Evolutionary conservation across 2,113 vertebrate genomes (phyloP).

Genomic region (Equus przewalskii): DNA sequence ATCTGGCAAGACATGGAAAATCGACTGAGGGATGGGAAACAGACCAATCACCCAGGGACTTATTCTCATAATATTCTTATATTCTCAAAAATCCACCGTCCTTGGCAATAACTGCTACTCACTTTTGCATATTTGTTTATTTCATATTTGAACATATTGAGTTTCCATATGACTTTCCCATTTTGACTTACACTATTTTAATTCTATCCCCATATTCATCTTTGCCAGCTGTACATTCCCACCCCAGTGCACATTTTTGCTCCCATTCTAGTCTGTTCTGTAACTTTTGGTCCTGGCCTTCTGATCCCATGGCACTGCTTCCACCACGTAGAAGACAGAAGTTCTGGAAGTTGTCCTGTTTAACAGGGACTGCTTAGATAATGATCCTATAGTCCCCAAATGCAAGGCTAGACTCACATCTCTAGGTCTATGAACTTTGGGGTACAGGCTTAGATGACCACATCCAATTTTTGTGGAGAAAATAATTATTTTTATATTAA

Average conservation of each 20-base stretch:
- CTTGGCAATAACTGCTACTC: background rate
- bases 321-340: background rate
- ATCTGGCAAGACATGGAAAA: conserved; percentile 1
- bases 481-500: conserved; percentile 8
- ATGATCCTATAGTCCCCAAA: background rate
- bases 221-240: background rate
- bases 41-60: background rate
- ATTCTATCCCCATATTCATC: background rate
- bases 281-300: background rate
- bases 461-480: background rate
- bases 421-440: background rate
- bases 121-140: background rate
- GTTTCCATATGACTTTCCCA: background rate
- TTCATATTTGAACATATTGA: background rate
- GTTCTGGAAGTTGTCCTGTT: background rate
- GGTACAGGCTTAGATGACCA: background rate
- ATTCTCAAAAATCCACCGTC: background rate
- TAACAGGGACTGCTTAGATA: background rate
- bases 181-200: background rate
- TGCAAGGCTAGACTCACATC: background rate
- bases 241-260: background rate
- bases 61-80: background rate
- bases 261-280: background rate
- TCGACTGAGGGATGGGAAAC: background rate
- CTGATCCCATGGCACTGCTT: background rate